phyloP scores from a whole-genome alignment of 2,888 invertebrate genomes.

The Reticulitermes lucifugus region DNA sequence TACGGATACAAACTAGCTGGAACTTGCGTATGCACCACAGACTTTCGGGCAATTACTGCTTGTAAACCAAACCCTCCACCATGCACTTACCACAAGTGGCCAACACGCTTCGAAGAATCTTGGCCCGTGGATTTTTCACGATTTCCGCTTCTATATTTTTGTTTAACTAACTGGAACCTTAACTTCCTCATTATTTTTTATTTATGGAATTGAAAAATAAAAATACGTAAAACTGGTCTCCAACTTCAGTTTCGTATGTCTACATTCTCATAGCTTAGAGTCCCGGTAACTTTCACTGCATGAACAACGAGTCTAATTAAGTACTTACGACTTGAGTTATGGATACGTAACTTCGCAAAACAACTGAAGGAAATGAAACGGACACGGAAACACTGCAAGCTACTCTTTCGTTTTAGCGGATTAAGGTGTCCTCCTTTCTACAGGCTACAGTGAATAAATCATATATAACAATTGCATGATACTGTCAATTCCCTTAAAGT shows the following conservation, averaged over 20 bases:
- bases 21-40: slow-evolving; percentile 6
- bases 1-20: background rate
- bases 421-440: too few relatives aligned
- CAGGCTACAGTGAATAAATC: too few relatives aligned
- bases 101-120: slow-evolving; percentile 46
- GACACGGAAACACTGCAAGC: too few relatives aligned
- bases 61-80: background rate
- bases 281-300: slow-evolving; percentile 3
- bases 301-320: slow-evolving; percentile 13
- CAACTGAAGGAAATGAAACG: slow-evolving; percentile 5
- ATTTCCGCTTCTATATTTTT: slow-evolving; percentile 30
- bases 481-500: too few relatives aligned
- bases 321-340: slow-evolving; percentile 3
- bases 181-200: slow-evolving; percentile 22
- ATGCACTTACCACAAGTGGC: slow-evolving; percentile 43
- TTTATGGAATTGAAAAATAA: background rate
- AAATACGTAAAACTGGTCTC: slow-evolving; percentile 26
- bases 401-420: too few relatives aligned
- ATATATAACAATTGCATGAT: too few relatives aligned
- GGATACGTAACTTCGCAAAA: background rate
- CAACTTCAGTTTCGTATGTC: slow-evolving; percentile 15
- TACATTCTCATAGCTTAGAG: background rate
- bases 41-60: slow-evolving; percentile 28
- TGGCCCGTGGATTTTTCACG: slow-evolving; percentile 37
- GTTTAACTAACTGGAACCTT: slow-evolving; percentile 19